Evolutionary conservation across 53 echinoderm and acorn worm genomes (phyloP).

Genomic region (Mesocentrotus franciscanus): DNA sequence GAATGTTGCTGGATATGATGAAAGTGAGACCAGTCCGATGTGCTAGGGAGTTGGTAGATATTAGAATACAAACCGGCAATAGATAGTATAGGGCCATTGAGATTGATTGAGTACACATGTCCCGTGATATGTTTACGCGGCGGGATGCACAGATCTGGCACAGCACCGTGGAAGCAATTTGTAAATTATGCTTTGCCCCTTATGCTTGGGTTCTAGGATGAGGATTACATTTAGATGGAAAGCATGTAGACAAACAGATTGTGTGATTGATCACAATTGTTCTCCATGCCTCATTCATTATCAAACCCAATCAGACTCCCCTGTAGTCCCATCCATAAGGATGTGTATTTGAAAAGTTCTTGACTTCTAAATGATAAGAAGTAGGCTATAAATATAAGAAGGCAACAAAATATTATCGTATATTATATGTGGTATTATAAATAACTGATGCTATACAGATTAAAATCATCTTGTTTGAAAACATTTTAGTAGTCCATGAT

Average conservation of each 20-base stretch:
- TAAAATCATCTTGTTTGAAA: too few species aligned
- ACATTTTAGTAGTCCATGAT: too few species aligned
- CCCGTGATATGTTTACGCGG: constrained; percentile 41
- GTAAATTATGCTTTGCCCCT: constrained; percentile 44
- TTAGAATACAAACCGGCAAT: not conserved
- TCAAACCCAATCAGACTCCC: not conserved
- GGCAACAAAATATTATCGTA: not conserved
- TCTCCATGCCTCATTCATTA: constrained; percentile 56
- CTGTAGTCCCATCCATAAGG: constrained; percentile 16
- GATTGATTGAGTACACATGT: constrained; percentile 55
- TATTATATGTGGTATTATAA: not conserved
- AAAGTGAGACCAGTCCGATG: constrained; percentile 8
- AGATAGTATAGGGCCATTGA: constrained; percentile 15
- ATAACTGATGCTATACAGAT: not conserved
- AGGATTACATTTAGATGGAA: constrained; percentile 57
- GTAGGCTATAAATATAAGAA: not conserved
- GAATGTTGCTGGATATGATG: constrained; percentile 2
- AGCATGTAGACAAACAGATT: constrained; percentile 45
- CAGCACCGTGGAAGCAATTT: constrained; percentile 46
- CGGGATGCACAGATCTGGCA: constrained; percentile 42
- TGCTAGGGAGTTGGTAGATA: not conserved
- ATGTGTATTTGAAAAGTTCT: not conserved
- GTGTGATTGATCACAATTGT: constrained; percentile 60
- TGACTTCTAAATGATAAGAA: not conserved
- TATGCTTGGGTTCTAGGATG: constrained; percentile 32